phyloP scores from a whole-genome alignment of 2,113 vertebrate genomes.

The Motacilla tschutschensis region DNA sequence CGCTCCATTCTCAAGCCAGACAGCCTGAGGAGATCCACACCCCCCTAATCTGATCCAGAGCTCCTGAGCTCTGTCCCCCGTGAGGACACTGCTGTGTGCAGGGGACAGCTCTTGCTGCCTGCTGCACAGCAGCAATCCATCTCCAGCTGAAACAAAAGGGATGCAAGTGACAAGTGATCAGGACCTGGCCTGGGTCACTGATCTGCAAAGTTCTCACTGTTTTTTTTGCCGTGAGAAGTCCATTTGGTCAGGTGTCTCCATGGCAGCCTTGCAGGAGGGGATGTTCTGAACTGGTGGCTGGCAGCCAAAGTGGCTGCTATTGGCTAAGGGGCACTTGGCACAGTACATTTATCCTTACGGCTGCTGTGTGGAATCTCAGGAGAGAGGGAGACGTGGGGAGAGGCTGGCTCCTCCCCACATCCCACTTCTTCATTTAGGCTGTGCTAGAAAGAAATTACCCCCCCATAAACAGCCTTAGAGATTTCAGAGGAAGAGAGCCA shows the following conservation, averaged over 20 bases:
- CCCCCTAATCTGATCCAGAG: background rate
- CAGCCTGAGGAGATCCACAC: background rate
- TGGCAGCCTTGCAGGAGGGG: background rate
- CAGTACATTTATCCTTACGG: background rate
- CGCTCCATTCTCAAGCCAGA: background rate
- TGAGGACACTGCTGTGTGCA: background rate
- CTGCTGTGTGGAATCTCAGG: background rate
- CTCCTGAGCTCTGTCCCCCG: background rate
- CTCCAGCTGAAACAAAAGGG: conserved; percentile 49
- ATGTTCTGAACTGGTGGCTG: conserved; percentile 20
- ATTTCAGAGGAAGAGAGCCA: background rate
- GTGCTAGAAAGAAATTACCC: background rate
- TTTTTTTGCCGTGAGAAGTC: background rate
- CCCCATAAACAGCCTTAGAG: background rate
- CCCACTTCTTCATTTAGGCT: conserved; percentile 13
- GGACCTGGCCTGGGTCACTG: conserved; percentile 59
- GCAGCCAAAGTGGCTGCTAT: background rate
- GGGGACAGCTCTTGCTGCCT: background rate
- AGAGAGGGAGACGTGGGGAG: background rate
- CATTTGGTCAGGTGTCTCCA: conserved; percentile 9
- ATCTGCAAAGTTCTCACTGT: conserved; percentile 8
- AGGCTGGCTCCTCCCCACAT: background rate
- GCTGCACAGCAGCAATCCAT: conserved; percentile 28
- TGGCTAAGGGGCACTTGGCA: background rate
- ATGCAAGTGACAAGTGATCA: conserved; percentile 29